phyloP scores from a whole-genome alignment of 2,113 vertebrate genomes.

The Caranx ignobilis region DNA sequence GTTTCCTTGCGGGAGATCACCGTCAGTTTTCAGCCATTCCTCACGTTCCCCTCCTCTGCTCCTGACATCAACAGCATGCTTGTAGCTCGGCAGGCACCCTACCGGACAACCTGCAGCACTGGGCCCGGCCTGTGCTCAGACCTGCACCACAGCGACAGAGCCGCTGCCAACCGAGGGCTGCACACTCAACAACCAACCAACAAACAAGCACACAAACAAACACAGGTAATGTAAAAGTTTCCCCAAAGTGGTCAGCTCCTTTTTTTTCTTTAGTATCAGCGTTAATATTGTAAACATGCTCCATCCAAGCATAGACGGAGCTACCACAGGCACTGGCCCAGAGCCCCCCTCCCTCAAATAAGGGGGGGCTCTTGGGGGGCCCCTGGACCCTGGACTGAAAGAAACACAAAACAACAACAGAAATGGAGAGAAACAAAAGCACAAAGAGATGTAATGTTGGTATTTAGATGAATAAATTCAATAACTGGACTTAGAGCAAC shows the following conservation, averaged over 20 bases:
- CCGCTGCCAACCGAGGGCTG: constrained; percentile 6
- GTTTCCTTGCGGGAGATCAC: constrained; percentile 73
- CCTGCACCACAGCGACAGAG: constrained; percentile 49
- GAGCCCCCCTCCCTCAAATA: neutral
- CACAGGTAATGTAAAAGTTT: constrained; percentile 19
- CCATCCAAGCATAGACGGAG: neutral
- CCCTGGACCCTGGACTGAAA: neutral
- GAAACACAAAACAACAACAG: neutral
- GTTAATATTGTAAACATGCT: neutral
- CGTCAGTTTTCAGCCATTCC: constrained; percentile 78
- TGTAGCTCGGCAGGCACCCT: constrained; percentile 75
- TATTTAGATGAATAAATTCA: no score
- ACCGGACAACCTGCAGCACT: constrained; percentile 80
- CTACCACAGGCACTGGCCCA: neutral
- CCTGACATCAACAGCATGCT: constrained; percentile 78
- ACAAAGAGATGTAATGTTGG: no score
- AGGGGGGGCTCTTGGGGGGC: neutral
- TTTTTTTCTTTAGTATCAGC: neutral
- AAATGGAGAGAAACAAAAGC: no score
- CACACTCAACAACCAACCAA: neutral
- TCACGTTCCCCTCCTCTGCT: constrained; percentile 74
- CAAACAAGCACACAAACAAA: neutral
- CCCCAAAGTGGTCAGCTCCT: neutral
- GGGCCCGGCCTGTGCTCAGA: constrained; percentile 61
- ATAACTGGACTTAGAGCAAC: no score